A percentile compares a stretch with the other conserved stretches of the same genome.
Conservation (phyloP, 2,797 vertebrate species). For the Paguma larvata region DNA sequence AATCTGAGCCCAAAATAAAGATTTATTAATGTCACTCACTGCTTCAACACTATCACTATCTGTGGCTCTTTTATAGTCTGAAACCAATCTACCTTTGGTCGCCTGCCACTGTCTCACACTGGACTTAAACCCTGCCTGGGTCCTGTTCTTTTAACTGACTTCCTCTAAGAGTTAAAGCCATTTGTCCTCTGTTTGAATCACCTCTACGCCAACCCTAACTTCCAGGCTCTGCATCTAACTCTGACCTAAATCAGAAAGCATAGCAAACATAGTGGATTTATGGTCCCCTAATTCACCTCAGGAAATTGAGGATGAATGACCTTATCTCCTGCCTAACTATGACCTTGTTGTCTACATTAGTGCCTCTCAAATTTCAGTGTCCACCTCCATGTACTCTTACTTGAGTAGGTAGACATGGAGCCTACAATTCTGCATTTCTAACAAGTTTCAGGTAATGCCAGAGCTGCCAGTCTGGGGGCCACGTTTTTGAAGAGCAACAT, state of each 20-base stretch:
- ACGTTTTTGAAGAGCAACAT: not conserved
- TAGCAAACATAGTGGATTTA: not conserved
- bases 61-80: not conserved
- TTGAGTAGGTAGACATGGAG: not conserved
- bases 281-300: not conserved
- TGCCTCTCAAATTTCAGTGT: not conserved
- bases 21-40: not conserved
- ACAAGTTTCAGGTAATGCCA: not conserved
- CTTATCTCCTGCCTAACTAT: constrained; percentile 9
- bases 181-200: not conserved
- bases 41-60: not conserved
- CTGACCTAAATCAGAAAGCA: constrained; percentile 38
- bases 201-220: no score
- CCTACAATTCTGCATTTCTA: not conserved
- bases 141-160: not conserved
- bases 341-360: not conserved
- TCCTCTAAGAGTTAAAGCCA: not conserved
- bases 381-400: not conserved
- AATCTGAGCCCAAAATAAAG: not conserved
- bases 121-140: not conserved
- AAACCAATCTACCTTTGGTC: not conserved
- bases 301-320: not conserved
- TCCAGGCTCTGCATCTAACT: not conserved
- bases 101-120: not conserved
- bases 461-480: not conserved